Conservation (phyloP, 2,113 vertebrate species). For the Colinus virginianus region DNA sequence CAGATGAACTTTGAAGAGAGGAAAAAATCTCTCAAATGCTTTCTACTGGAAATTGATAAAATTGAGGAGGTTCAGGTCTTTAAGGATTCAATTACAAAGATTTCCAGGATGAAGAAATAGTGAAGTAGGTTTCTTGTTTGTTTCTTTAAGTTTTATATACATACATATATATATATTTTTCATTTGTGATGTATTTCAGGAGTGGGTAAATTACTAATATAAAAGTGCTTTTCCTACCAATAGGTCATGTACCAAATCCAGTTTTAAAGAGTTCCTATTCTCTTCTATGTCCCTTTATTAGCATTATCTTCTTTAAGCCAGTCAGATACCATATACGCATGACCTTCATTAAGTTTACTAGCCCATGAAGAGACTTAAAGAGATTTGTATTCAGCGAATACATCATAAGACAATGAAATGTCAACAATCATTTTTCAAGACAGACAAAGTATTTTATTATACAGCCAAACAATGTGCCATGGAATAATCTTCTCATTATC, state of each 20-base stretch:
- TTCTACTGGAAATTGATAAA: background rate
- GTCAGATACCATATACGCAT: background rate
- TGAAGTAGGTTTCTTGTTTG: background rate
- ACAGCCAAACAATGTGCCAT: constrained; percentile 4
- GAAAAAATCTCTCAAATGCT: background rate
- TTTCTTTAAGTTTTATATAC: background rate
- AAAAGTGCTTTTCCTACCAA: background rate
- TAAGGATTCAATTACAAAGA: background rate
- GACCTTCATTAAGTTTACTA: constrained; percentile 49
- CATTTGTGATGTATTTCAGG: background rate
- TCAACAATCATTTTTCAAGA: constrained; percentile 57
- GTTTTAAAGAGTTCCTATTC: background rate
- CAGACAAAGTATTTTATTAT: constrained; percentile 33
- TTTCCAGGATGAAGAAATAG: background rate
- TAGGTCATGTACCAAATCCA: background rate
- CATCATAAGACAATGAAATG: constrained; percentile 59
- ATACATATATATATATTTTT: background rate
- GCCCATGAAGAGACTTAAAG: constrained; percentile 39
- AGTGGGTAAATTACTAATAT: background rate
- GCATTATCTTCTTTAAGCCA: constrained; percentile 32
- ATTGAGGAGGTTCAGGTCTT: background rate
- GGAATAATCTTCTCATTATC: background rate
- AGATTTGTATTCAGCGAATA: constrained; percentile 55
- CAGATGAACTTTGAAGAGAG: background rate
- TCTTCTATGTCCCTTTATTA: background rate